Percentiles rank a stretch among this genome's conserved stretches.
Evolutionary conservation across 2,888 invertebrate genomes (phyloP).

Genomic region (Laspeyria flexula): DNA sequence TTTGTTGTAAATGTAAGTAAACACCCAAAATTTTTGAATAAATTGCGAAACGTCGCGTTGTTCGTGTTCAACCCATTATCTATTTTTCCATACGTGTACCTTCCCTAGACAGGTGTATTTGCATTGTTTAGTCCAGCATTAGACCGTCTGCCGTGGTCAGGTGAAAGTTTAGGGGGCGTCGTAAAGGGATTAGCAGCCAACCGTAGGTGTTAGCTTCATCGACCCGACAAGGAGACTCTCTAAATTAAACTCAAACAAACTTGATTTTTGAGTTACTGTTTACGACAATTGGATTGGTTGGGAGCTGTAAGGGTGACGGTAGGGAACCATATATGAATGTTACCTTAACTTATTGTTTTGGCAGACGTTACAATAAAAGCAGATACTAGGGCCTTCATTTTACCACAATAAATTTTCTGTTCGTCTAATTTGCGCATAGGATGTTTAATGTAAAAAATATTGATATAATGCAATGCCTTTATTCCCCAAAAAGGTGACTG

Average conservation of each 20-base stretch:
- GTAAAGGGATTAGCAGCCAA: conserved; percentile 62
- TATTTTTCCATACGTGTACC: not conserved
- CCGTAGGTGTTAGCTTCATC: conserved; percentile 59
- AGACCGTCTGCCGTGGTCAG: conserved; percentile 67
- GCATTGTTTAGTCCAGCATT: conserved; percentile 62
- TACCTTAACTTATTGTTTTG: too few relatives aligned
- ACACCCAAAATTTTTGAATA: too few relatives aligned
- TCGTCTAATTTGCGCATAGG: too few relatives aligned
- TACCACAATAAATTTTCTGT: too few relatives aligned
- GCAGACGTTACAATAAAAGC: not conserved
- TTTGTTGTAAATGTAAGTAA: too few relatives aligned
- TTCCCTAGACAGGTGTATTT: conserved; percentile 17
- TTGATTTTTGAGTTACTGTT: conserved; percentile 41
- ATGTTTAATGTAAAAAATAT: too few relatives aligned
- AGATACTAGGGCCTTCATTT: too few relatives aligned
- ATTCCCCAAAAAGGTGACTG: too few relatives aligned
- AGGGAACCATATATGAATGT: too few relatives aligned
- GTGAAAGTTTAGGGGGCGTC: conserved; percentile 67
- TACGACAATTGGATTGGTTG: conserved; percentile 11
- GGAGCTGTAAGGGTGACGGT: too few relatives aligned
- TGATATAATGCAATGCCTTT: too few relatives aligned
- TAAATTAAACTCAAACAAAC: conserved; percentile 45
- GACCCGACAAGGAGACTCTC: conserved; percentile 21
- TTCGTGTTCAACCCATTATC: not conserved
- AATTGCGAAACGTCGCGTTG: too few relatives aligned